Evolutionary conservation across 2,113 vertebrate species (phyloP).

Genomic region (Paracanthobrama guichenoti): DNA sequence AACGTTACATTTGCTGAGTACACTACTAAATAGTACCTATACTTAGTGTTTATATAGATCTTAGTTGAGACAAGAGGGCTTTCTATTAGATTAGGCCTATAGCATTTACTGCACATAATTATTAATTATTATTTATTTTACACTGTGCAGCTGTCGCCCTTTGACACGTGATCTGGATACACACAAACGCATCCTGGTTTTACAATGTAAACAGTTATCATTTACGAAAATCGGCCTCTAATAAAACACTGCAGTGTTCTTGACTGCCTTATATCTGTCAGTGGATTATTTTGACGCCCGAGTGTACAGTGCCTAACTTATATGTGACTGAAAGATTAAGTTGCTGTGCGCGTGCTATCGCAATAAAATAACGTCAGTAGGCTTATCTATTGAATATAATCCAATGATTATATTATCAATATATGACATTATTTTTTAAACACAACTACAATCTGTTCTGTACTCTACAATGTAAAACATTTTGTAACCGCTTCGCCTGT

Average conservation of each 20-base stretch:
- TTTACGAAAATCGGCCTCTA: neutral
- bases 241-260: neutral
- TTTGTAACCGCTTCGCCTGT: constrained; percentile 12
- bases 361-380: neutral
- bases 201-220: neutral
- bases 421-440: neutral
- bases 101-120: neutral
- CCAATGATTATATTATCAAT: neutral
- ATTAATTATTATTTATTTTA: neutral
- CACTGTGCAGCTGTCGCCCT: neutral
- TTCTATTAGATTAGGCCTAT: neutral
- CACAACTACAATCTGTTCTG: constrained; percentile 11
- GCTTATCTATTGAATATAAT: neutral
- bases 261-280: neutral
- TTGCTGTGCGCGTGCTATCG: neutral
- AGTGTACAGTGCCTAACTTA: too few relatives aligned
- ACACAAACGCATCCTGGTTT: neutral
- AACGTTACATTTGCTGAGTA: too few relatives aligned
- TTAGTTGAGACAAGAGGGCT: neutral
- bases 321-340: neutral
- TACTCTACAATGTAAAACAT: neutral
- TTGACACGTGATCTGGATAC: neutral
- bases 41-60: neutral
- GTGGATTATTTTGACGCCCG: neutral
- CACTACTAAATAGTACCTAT: too few relatives aligned